These are phyloP conservation scores for Erebia palarica DNA, from an alignment of 2,888 invertebrate species.

Conservation along the genomic window DNA sequence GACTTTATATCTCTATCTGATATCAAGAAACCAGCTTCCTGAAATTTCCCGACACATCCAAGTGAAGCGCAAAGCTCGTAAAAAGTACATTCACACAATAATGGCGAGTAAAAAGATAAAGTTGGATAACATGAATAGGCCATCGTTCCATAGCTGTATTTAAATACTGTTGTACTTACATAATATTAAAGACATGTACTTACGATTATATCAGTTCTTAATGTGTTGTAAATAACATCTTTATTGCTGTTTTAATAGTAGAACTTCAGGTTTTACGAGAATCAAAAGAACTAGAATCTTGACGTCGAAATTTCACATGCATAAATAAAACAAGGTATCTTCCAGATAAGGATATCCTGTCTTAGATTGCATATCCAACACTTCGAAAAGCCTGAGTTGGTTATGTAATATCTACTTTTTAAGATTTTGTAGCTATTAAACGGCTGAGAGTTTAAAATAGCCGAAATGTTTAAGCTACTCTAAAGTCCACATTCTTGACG, in stretches of 20 bases:
- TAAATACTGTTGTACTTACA: not conserved
- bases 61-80: conserved; percentile 25
- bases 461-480: not conserved
- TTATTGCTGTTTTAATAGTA: not conserved
- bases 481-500: not conserved
- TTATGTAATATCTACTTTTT: not conserved
- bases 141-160: not conserved
- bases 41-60: conserved; percentile 23
- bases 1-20: conserved; percentile 29
- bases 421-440: not conserved
- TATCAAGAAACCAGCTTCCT: conserved; percentile 22
- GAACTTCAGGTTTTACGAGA: not conserved
- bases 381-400: not conserved
- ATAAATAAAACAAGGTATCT: not conserved
- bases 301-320: not conserved
- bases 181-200: not conserved
- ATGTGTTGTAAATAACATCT: conserved; percentile 2
- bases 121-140: conserved; percentile 4
- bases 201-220: not conserved
- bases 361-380: not conserved
- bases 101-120: not conserved
- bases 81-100: conserved; percentile 25
- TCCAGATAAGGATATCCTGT: not conserved
- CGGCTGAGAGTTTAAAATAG: not conserved
- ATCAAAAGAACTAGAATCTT: not conserved